phyloP scores from a whole-genome alignment of 2,888 invertebrate genomes.

The Anorthoa munda region DNA sequence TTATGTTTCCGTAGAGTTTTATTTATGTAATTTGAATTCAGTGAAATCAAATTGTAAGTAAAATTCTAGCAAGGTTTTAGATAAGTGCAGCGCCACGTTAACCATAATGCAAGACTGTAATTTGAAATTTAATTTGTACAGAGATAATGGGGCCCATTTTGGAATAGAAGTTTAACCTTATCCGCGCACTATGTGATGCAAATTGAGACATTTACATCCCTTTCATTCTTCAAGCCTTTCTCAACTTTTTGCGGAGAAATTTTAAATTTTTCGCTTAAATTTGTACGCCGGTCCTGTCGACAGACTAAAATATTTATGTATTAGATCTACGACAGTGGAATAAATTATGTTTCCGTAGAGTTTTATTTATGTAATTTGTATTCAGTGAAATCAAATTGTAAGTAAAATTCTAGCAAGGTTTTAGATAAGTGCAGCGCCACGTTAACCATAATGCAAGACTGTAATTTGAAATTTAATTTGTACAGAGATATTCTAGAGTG shows the following conservation, averaged over 20 bases:
- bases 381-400: background rate
- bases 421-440: background rate
- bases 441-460: constrained; percentile 1
- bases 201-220: constrained; percentile 84
- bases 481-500: background rate
- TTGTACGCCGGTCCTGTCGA: constrained; percentile 23
- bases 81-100: background rate
- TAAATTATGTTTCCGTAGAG: constrained; percentile 40
- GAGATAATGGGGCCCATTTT: constrained; percentile 22
- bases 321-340: constrained; percentile 37
- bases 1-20: constrained; percentile 25
- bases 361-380: constrained; percentile 11
- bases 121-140: background rate
- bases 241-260: constrained; percentile 58
- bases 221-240: constrained; percentile 74
- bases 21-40: constrained; percentile 5
- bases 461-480: background rate
- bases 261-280: constrained; percentile 52
- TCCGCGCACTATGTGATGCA: constrained; percentile 78
- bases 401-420: background rate
- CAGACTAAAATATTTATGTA: constrained; percentile 45
- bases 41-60: background rate
- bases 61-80: background rate
- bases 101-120: background rate
- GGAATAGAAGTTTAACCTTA: constrained; percentile 43